These are phyloP conservation scores for Apoda limacodes DNA, from an alignment of 2,888 invertebrate genomes.

Conservation along the genomic window DNA sequence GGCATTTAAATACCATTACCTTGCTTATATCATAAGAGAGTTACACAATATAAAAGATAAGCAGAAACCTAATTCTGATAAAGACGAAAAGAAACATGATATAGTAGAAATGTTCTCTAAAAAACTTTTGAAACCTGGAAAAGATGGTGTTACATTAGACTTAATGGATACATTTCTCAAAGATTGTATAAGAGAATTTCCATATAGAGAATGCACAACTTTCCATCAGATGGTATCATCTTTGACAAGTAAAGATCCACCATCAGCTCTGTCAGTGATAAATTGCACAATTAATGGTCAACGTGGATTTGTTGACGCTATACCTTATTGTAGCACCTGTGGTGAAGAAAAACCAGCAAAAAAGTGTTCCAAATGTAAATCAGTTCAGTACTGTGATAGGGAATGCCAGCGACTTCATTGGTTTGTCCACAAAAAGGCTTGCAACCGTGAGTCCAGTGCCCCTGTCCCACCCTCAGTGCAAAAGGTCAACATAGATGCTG, in stretches of 20 bases:
- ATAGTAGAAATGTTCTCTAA: constrained; percentile 80
- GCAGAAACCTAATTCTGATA: constrained; percentile 66
- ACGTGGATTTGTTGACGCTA: constrained; percentile 79
- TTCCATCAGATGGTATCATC: constrained; percentile 88
- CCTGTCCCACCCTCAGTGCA: constrained; percentile 31
- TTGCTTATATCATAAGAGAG: constrained; percentile 80
- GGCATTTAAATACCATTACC: constrained; percentile 90
- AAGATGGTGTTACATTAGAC: constrained; percentile 74
- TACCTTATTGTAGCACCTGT: constrained; percentile 83
- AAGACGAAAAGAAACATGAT: constrained; percentile 72
- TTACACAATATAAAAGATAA: constrained; percentile 77
- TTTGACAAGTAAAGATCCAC: constrained; percentile 79
- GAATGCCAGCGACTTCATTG: constrained; percentile 95
- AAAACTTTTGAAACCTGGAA: constrained; percentile 81
- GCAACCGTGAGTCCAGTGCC: constrained; percentile 72
- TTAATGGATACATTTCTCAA: constrained; percentile 81
- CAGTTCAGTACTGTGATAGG: constrained; percentile 92
- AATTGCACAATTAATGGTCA: constrained; percentile 90
- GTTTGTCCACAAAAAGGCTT: constrained; percentile 91
- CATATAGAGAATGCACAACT: constrained; percentile 89
- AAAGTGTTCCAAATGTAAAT: constrained; percentile 95
- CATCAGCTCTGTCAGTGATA: constrained; percentile 77
- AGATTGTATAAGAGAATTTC: constrained; percentile 90
- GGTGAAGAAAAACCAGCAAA: constrained; percentile 91
- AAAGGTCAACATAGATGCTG: constrained; percentile 46